Evolutionary conservation across 1,140 invertebrate genomes (phyloP), one percentile per base, ranked within the genome.

Genomic region (Alviniconcha marisindica): DNA sequence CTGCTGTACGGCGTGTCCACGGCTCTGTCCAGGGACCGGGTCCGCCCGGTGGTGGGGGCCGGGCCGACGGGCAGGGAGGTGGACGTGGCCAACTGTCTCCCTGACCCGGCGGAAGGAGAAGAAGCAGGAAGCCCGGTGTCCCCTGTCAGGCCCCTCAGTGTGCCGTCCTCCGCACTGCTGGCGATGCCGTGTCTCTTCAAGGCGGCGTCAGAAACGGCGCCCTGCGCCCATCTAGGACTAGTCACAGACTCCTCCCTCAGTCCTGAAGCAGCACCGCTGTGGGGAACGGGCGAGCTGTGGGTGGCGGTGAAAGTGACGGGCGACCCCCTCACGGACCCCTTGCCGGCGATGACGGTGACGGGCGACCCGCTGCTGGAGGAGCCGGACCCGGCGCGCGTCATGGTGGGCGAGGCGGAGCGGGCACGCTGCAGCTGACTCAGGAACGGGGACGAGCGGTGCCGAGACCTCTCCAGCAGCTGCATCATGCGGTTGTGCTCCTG

Each of bases 401-500:
- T 31, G 60, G 18, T 36, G 0, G 78, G 56, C 18, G 54, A 80
- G 38, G 78, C 40, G 24, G 60, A 69, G 21, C 56, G 56, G 21
- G 56, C 31, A 18, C 60, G 78, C 1, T 38, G 38, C 31, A 66
- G 15, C 15, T 63, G 36, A 31, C 56, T 42, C 5, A 44, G 60
- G 1, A 66, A 21, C 1, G 40, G 78, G 7, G 56, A 10, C 31
- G 78, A 51, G 73, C 60, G 79, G 33, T 78, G 66, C 84, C 81
- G 80, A 51, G 84, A 86, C 74, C 66, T 86, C 40, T 79, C 83
- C 60, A 87, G 83, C 69, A 85, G 78, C 10, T 83, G 86, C 89
- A 91, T 88, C 86, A 90, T 90, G 77, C 85, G 87, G 15, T 83
- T 69, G 85, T 91, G 90, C 77, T 91, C 90, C 31, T 86, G 77